Conservation (phyloP, 2,797 vertebrate genomes). For the Coregonus suidteri region DNA sequence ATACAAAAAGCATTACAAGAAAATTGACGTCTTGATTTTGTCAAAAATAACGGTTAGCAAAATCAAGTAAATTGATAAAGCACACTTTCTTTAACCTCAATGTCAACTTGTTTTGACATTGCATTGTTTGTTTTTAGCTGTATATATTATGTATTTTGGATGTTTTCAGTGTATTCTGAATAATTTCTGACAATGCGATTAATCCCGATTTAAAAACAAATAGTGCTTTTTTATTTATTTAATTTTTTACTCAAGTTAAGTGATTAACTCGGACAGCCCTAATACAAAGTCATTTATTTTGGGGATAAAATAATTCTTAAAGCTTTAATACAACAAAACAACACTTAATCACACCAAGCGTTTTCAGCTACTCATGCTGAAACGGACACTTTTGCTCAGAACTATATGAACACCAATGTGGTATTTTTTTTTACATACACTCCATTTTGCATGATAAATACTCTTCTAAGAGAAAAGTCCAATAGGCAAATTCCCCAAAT, state of each 20-base stretch:
- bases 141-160: too few species aligned
- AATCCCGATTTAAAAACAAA: too few species aligned
- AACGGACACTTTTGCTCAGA: slow-evolving; percentile 47
- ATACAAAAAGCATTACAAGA: too few species aligned
- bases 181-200: too few species aligned
- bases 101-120: too few species aligned
- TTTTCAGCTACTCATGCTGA: slow-evolving; percentile 58
- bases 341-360: slow-evolving; percentile 54
- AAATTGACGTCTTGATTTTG: too few species aligned
- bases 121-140: too few species aligned
- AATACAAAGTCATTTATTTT: slow-evolving; percentile 33
- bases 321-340: slow-evolving; percentile 55
- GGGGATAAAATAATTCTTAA: slow-evolving; percentile 35
- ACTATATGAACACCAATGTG: slow-evolving; percentile 71
- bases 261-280: too few species aligned
- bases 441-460: slow-evolving; percentile 52
- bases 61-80: too few species aligned
- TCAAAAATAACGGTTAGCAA: too few species aligned
- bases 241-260: background rate
- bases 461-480: slow-evolving; percentile 51
- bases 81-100: too few species aligned
- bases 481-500: slow-evolving; percentile 55
- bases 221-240: background rate
- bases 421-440: slow-evolving; percentile 54
- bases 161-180: too few species aligned